Percentiles rank a stretch among this genome's conserved stretches.
Conservation (phyloP, 1,140 invertebrate species). For the Ips typographus region DNA sequence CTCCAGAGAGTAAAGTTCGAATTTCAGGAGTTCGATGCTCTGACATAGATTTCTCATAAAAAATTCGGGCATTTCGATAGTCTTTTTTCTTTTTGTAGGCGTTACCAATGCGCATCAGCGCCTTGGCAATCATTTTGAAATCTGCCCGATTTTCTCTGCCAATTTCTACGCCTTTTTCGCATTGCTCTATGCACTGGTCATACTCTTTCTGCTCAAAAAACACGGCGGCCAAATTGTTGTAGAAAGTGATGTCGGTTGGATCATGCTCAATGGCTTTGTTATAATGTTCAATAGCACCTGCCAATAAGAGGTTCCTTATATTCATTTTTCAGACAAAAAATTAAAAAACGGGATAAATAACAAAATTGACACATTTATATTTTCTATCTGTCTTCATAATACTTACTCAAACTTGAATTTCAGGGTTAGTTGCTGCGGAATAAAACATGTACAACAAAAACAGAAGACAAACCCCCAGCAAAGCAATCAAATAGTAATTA, state of each 20-base stretch:
- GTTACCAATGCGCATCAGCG: conserved; percentile 81
- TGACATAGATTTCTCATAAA: conserved; percentile 95
- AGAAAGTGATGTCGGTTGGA: conserved; percentile 90
- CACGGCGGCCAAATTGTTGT: conserved; percentile 94
- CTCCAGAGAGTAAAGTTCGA: conserved; percentile 77
- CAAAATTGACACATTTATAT: neutral
- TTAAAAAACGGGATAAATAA: neutral
- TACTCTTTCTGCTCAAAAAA: conserved; percentile 96
- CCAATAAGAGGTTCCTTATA: too few relatives aligned
- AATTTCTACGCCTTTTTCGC: conserved; percentile 92
- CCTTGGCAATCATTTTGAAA: conserved; percentile 96
- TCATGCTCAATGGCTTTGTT: conserved; percentile 87
- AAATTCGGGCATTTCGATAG: conserved; percentile 86
- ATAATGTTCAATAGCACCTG: conserved; percentile 81
- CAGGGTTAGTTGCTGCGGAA: too few relatives aligned
- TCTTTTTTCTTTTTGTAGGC: conserved; percentile 78
- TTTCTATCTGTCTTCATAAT: too few relatives aligned
- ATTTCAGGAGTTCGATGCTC: conserved; percentile 96
- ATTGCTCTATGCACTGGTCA: conserved; percentile 89
- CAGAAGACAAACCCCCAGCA: neutral
- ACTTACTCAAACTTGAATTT: too few relatives aligned
- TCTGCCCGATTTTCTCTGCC: conserved; percentile 96
- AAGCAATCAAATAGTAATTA: neutral
- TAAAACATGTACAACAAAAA: neutral
- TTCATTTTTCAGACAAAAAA: too few relatives aligned